Evolutionary conservation across 2,113 vertebrate species (phyloP).

Genomic region (Sturnira hondurensis): DNA sequence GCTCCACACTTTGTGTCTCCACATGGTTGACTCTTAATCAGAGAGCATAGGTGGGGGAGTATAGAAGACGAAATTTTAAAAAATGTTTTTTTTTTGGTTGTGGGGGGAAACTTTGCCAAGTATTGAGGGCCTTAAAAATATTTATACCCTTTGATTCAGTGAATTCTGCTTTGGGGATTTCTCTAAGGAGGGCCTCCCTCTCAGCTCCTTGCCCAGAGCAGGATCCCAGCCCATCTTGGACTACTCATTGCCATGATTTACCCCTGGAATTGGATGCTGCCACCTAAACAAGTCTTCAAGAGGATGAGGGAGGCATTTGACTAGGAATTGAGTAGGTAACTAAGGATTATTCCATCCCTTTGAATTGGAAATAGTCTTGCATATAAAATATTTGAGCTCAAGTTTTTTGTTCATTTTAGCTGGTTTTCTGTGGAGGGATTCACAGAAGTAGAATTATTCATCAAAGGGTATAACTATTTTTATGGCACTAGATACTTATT

Average conservation of each 20-base stretch:
- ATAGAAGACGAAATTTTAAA: not conserved
- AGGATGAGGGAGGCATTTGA: not conserved
- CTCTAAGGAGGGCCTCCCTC: not conserved
- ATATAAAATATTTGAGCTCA: not conserved
- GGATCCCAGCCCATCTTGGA: not conserved
- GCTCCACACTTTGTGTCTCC: not conserved
- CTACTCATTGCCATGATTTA: not conserved
- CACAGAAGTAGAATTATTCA: not conserved
- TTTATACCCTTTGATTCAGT: constrained; percentile 11
- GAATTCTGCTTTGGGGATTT: not conserved
- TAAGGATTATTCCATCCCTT: not conserved
- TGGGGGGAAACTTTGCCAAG: not conserved
- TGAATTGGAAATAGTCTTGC: not conserved
- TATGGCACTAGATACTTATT: not conserved
- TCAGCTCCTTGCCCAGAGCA: not conserved
- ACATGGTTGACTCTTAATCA: not conserved
- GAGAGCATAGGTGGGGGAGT: not conserved
- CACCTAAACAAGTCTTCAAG: not conserved
- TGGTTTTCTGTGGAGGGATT: constrained; percentile 29
- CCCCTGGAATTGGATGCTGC: not conserved
- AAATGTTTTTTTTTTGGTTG: not conserved
- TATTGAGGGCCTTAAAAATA: not conserved
- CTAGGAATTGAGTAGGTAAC: not conserved
- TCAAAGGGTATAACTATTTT: constrained; percentile 12
- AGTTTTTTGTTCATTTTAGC: not conserved